Evolutionary conservation across 23 tunicate species (phyloP).

Genomic region (Phallusia fumigata): DNA sequence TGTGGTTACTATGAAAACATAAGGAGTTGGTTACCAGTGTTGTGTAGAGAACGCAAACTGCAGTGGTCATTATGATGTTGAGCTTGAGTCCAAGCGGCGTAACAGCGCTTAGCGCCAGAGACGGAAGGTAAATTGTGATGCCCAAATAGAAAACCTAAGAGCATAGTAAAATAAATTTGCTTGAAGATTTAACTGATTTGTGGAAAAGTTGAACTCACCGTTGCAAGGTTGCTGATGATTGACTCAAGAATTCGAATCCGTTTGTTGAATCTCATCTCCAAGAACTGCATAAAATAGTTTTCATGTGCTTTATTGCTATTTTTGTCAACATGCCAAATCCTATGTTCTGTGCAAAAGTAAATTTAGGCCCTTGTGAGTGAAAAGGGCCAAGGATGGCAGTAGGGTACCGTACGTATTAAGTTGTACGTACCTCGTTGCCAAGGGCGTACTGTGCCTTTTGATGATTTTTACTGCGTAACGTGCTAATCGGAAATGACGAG

Average conservation of each 20-base stretch:
- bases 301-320: not conserved
- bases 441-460: no score
- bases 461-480: no score
- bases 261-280: not conserved
- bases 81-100: conserved; percentile 37
- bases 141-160: conserved; percentile 38
- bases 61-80: conserved; percentile 31
- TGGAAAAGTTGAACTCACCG: not conserved
- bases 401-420: no score
- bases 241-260: not conserved
- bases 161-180: no score
- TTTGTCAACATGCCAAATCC: not conserved
- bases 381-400: no score
- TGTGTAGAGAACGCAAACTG: conserved; percentile 29
- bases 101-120: conserved; percentile 58
- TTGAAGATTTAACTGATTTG: no score
- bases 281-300: not conserved
- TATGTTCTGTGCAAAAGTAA: no score
- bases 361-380: no score
- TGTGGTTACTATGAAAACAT: no score
- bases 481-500: no score
- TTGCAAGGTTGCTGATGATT: not conserved
- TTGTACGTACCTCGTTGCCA: no score
- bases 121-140: conserved; percentile 37
- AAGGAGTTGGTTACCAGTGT: no score